phyloP scores from a whole-genome alignment of 2,113 vertebrate genomes.

The Rafetus swinhoei region DNA sequence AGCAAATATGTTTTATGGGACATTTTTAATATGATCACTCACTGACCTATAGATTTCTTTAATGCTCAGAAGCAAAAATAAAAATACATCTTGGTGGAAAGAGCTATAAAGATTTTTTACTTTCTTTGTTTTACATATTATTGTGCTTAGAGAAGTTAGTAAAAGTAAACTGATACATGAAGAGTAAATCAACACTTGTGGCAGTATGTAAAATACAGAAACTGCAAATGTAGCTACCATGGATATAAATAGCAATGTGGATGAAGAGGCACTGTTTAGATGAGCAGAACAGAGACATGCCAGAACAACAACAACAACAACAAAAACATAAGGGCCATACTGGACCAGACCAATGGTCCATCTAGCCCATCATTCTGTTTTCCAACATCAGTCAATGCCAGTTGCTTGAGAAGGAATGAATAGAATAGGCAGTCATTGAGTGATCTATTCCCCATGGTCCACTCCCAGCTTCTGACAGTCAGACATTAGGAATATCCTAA shows the following conservation, averaged over 20 bases:
- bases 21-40: constrained; percentile 45
- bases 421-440: background rate
- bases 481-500: background rate
- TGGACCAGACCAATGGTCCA: background rate
- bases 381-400: background rate
- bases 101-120: background rate
- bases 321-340: background rate
- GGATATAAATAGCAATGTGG: background rate
- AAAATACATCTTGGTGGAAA: background rate
- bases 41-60: constrained; percentile 13
- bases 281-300: background rate
- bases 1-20: constrained; percentile 42
- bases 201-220: background rate
- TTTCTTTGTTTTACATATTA: background rate
- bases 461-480: background rate
- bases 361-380: background rate
- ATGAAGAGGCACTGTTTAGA: background rate
- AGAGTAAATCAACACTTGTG: background rate
- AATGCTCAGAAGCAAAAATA: background rate
- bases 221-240: background rate
- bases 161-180: background rate
- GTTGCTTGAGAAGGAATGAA: background rate
- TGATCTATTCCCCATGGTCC: background rate
- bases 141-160: background rate
- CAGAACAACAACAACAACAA: background rate